Conservation (phyloP, 2,113 vertebrate genomes). For the Ceuthmochares aereus region DNA sequence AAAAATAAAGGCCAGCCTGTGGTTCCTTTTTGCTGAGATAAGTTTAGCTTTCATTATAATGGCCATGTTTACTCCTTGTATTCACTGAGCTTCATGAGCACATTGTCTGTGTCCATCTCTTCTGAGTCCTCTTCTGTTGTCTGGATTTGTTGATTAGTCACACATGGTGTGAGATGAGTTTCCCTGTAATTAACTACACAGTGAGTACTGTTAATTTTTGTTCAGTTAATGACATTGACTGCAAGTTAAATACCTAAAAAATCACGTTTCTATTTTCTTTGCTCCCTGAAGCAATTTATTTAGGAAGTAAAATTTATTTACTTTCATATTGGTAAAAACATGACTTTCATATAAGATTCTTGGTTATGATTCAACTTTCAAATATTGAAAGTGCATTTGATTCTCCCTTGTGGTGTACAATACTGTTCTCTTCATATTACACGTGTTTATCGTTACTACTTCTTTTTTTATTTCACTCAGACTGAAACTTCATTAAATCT, state of each 20-base stretch:
- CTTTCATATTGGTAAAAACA: background rate
- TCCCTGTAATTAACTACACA: background rate
- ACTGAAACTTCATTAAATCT: conserved; percentile 46
- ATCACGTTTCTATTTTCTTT: background rate
- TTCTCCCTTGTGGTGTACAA: background rate
- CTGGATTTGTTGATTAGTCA: background rate
- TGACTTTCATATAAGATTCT: background rate
- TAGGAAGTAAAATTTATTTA: background rate
- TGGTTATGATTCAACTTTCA: background rate
- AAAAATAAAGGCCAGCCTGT: background rate
- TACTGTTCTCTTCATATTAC: background rate
- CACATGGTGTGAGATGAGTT: background rate
- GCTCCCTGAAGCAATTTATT: background rate
- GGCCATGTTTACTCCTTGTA: background rate
- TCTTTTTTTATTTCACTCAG: conserved; percentile 1
- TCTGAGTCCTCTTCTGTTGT: background rate
- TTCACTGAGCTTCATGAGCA: background rate
- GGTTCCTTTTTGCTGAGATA: background rate
- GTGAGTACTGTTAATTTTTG: background rate
- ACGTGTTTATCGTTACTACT: background rate
- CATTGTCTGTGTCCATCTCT: background rate
- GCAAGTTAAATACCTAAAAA: background rate
- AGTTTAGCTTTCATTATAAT: background rate
- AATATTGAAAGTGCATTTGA: background rate
- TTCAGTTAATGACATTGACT: background rate